A percentile compares a stretch with the other conserved stretches of the same genome.
These are phyloP conservation scores for Gallinago solitaria DNA, from an alignment of 2,797 vertebrate genomes.

Conservation along the genomic window DNA sequence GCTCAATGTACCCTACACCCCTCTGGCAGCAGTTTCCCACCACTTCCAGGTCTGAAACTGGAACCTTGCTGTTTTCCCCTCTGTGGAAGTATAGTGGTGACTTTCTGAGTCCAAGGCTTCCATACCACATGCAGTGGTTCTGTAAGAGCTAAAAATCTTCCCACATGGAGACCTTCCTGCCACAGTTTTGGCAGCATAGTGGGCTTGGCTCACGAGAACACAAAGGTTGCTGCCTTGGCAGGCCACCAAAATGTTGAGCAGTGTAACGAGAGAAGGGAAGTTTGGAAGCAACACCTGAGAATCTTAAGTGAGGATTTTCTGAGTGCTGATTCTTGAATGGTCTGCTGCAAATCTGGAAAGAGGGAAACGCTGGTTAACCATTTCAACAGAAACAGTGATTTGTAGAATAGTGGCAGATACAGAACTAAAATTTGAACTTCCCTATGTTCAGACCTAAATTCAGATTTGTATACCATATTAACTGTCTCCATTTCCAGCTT, in stretches of 20 bases:
- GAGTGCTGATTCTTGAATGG: background rate
- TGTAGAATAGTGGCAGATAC: background rate
- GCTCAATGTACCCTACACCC: background rate
- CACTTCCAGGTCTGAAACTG: accelerated
- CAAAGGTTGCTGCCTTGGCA: background rate
- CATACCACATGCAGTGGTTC: background rate
- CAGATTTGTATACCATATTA: accelerated
- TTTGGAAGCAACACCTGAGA: background rate
- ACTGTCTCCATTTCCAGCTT: background rate
- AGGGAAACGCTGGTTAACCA: background rate
- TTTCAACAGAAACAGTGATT: background rate
- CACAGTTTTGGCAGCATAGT: background rate
- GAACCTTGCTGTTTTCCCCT: background rate
- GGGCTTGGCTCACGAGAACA: background rate
- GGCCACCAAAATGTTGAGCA: background rate
- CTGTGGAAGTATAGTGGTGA: background rate
- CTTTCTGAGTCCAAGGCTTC: background rate
- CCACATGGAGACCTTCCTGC: accelerated
- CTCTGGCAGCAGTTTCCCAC: background rate
- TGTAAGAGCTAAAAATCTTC: background rate
- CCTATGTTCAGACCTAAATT: background rate
- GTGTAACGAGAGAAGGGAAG: background rate
- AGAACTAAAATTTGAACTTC: background rate
- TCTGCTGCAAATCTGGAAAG: background rate
- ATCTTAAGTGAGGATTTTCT: background rate